Base-by-base conservation (phyloP, 2,797 vertebrate genomes). In the Aratinga solstitialis region DNA sequence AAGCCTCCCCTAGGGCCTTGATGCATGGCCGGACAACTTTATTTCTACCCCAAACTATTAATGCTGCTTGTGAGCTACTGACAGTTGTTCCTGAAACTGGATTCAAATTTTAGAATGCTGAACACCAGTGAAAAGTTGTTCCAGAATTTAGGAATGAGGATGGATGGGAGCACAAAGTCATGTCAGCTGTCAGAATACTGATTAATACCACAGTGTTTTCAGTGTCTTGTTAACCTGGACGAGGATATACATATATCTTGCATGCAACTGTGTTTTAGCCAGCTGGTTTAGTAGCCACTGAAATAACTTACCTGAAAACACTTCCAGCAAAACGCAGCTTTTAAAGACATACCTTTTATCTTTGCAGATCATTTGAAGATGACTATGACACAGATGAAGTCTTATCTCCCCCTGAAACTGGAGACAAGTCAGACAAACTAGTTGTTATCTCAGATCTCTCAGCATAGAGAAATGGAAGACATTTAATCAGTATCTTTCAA, bases 381-480 rank as follows among this genome's bases (percentile, higher is more conserved):
- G 99, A 99, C 96, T 99, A 99, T 86, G 99, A 99, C 93, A 98
- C 98, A 13, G 99, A 99, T 58, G 99, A 99, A 94, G 97, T 99
- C 87, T 98, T 98, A 78, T 95, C 98, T 94, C 94, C 98, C 13
- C 98, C 98, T 96, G 99, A 99, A 95, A 98, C 99, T 93, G 98
- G 98, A 97, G 99, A 98, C 98, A 99, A 99, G 97, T 98, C 98
- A 97, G 99, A 98, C 95, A 99, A 99, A 97, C 97, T 98, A 97
- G 98, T 99, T 96, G 98, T 99, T 96, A 98, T 99, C 96, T 99
- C 99, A 16, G 98, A 99, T 96, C 97, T 99, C 96, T 98, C 98
- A 36, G 98, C 98, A 23, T 98, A 98, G 98, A 97, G 92, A 92
- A 94, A 84, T 79, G 91, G 93, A 93, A 97, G 84, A 96, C 82